Conservation (phyloP, 1,140 invertebrate species). For the Propsilocerus akamusi region DNA sequence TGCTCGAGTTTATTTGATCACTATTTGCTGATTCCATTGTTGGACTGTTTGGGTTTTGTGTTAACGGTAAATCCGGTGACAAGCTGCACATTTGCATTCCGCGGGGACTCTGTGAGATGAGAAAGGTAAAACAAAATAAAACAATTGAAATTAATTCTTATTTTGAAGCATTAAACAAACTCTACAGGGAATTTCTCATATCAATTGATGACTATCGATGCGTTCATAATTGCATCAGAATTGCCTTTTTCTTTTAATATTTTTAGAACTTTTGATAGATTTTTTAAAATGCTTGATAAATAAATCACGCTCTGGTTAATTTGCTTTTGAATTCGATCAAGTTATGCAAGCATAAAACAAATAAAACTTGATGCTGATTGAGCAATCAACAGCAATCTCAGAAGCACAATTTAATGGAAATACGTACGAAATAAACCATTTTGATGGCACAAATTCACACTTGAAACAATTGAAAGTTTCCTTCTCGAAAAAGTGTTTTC, state of each 20-base stretch:
- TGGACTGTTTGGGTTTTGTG: conserved; percentile 17
- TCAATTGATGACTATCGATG: too few species aligned
- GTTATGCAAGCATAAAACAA: too few species aligned
- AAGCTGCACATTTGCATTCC: conserved; percentile 25
- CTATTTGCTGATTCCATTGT: conserved; percentile 23
- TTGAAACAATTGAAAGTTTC: neutral
- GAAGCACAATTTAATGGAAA: neutral
- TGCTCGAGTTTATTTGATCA: neutral
- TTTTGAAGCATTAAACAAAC: too few species aligned
- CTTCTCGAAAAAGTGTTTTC: neutral
- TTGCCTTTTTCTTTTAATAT: too few species aligned
- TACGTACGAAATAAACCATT: neutral
- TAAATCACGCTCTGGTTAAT: conserved; percentile 11
- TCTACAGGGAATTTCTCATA: too few species aligned
- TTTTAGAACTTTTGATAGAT: too few species aligned
- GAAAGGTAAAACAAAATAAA: conserved; percentile 6
- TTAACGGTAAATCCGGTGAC: conserved; percentile 20
- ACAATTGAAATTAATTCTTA: too few species aligned
- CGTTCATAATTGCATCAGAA: too few species aligned
- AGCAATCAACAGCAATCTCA: too few species aligned
- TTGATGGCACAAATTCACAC: neutral
- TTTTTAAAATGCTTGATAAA: too few species aligned
- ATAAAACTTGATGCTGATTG: too few species aligned
- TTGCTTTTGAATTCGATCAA: too few species aligned
- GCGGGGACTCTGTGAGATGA: conserved; percentile 20